A percentile compares a stretch with the other conserved stretches of the same genome.
These are phyloP conservation scores for Incurvaria masculella DNA, from an alignment of 2,888 invertebrate genomes.

Conservation along the genomic window DNA sequence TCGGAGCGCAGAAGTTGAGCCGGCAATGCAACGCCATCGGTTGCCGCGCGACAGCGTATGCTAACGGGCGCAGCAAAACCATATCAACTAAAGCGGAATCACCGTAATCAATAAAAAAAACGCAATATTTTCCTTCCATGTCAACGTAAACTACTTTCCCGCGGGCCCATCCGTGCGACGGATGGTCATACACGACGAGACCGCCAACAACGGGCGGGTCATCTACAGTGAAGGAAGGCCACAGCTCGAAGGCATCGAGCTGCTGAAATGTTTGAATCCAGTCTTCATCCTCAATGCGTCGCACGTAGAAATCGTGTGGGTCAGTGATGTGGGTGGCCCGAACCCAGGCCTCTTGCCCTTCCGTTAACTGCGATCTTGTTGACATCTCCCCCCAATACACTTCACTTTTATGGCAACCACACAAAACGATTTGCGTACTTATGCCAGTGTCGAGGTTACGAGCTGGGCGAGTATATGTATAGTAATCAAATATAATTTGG, in stretches of 20 bases:
- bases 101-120: not conserved
- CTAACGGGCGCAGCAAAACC: not conserved
- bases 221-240: not conserved
- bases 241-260: not conserved
- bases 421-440: no score
- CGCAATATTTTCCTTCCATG: not conserved
- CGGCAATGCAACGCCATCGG: not conserved
- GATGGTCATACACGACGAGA: not conserved
- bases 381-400: not conserved
- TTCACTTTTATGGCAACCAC: no score
- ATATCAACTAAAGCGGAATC: not conserved
- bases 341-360: not conserved
- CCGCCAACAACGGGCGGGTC: not conserved
- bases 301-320: not conserved
- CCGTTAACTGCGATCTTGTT: not conserved
- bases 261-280: not conserved
- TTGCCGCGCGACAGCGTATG: not conserved
- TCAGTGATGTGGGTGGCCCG: not conserved
- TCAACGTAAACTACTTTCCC: not conserved
- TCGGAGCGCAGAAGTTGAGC: not conserved
- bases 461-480: no score
- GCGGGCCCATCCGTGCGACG: not conserved
- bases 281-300: not conserved
- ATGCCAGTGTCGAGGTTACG: no score
- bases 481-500: no score